A percentile compares a stretch with the other conserved stretches of the same genome.
Evolutionary conservation across 2,797 vertebrate species (phyloP).

Genomic region (Hirundo rustica): DNA sequence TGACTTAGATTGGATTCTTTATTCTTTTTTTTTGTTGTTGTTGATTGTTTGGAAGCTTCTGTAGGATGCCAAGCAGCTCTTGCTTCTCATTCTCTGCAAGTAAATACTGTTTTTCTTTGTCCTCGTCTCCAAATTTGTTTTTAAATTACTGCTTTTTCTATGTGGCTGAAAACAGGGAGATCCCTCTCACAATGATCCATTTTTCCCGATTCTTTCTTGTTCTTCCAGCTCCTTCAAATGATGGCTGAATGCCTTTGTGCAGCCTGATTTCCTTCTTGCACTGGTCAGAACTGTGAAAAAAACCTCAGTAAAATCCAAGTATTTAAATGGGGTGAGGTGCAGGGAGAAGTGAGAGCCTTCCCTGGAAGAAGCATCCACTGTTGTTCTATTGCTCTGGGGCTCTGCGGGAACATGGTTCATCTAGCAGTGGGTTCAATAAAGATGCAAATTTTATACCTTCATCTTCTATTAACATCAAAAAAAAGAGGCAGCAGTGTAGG

Average conservation of each 20-base stretch:
- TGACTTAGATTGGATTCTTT: not conserved
- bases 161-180: not conserved
- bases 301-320: not conserved
- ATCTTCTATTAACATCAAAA: conserved; percentile 17
- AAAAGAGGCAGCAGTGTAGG: not conserved
- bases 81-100: not conserved
- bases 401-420: not conserved
- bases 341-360: not conserved
- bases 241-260: not conserved
- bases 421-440: not conserved
- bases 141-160: not conserved
- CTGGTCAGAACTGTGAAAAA: not conserved
- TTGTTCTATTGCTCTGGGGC: not conserved
- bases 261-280: not conserved
- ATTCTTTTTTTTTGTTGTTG: not conserved
- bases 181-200: not conserved
- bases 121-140: not conserved
- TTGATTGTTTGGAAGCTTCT: not conserved
- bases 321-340: not conserved
- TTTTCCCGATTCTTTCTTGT: not conserved
- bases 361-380: not conserved
- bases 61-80: not conserved
- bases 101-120: not conserved
- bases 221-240: not conserved
- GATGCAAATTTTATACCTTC: conserved; percentile 47